Base-by-base conservation (phyloP, 2,797 vertebrate genomes). In the Chloroceryle inda region DNA sequence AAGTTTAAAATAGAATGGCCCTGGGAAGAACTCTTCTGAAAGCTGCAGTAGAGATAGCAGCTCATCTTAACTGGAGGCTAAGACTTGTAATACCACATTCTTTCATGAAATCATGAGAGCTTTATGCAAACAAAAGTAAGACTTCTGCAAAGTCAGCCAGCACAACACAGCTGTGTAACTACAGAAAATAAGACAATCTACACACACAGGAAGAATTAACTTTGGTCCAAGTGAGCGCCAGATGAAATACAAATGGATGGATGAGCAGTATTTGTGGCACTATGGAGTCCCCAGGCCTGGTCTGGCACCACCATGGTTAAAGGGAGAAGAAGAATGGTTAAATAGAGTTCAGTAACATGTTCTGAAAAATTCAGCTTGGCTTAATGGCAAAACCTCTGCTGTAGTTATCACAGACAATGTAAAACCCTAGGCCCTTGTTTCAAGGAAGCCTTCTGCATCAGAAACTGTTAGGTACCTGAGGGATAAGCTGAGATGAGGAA, bases 1-100 rank as follows among this genome's bases (percentile, higher is more conserved):
- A 94, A 94, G 64, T 91, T 96, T 94, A 94, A 97, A 97, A 96
- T 96, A 96, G 87, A 92, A 94, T 53, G 40, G 58, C 85, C 79
- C 63, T 78, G 50, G 85, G 82, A 96, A 91, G 44, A 94, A 47
- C 31, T 85, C 38, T 81, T 86, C 69, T 66, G 50, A 85, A 97
- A 89, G n/a, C 64, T 88, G 62, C 38, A 49, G 50, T 13, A 81
- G 55, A 69, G 58, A 58, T 78, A 94, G 73, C 26, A 85, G 59
- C 35, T 88, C 38, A 9, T 75, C 72, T 93, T 95, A 61, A 96
- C 91, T 78, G 47, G 52, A 79, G 69, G 66, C n/a, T 91, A 88
- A 79, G 55, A 75, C 85, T 86, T 33, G 5, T 66, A 86, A 63
- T 83, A 63, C 5, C 4, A 1, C 0, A 0, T 55, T 94, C 52